These are phyloP conservation scores for Toxotes jaculatrix DNA, from an alignment of 2,113 vertebrate species.

Conservation along the genomic window DNA sequence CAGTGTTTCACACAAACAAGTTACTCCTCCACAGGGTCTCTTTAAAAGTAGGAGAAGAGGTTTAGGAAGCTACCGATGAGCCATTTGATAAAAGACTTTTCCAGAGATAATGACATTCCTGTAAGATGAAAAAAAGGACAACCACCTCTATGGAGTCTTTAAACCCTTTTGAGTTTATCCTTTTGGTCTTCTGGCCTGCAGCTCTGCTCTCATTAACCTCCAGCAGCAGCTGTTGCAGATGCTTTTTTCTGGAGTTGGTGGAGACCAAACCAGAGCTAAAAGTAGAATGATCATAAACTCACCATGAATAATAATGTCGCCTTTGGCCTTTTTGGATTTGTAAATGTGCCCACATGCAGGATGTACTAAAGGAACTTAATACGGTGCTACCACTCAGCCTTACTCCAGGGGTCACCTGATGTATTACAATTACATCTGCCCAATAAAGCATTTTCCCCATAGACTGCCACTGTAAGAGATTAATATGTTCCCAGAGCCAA, in stretches of 20 bases:
- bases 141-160: background rate
- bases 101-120: background rate
- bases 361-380: background rate
- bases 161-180: background rate
- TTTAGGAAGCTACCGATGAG: background rate
- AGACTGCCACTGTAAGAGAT: no score
- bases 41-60: background rate
- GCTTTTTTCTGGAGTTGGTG: background rate
- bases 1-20: conserved; percentile 9
- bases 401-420: no score
- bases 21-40: background rate
- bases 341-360: background rate
- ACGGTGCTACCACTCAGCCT: no score
- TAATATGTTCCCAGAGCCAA: no score
- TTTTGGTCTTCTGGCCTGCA: background rate
- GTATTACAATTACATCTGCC: no score
- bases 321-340: background rate
- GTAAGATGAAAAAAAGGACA: background rate
- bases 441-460: background rate
- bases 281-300: background rate
- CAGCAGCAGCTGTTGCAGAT: background rate
- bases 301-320: background rate
- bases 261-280: background rate
- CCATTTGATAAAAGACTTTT: background rate
- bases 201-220: background rate